These are phyloP conservation scores for Eulacestoma nigropectus DNA, from an alignment of 2,113 vertebrate species.

Conservation along the genomic window DNA sequence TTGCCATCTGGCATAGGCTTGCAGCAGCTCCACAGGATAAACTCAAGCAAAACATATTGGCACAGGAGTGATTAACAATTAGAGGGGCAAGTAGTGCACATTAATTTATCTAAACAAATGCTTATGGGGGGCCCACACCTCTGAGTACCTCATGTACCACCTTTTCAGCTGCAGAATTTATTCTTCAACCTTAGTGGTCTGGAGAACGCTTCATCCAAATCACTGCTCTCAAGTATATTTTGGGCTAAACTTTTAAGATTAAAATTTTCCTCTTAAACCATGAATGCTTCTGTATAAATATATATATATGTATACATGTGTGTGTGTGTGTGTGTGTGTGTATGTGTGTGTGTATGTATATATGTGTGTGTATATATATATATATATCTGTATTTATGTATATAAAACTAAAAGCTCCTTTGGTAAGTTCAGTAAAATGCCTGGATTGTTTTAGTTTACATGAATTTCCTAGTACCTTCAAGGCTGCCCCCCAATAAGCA, in stretches of 20 bases:
- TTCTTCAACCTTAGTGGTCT: neutral
- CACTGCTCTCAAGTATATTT: neutral
- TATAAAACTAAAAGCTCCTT: neutral
- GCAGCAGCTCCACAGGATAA: slow-evolving; percentile 13
- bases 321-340: neutral
- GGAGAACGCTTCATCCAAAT: neutral
- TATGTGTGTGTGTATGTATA: too few species aligned
- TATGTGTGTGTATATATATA: too few species aligned
- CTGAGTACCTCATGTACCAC: neutral
- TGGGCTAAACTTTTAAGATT: neutral
- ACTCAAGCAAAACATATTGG: neutral
- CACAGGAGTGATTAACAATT: neutral
- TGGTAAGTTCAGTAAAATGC: neutral
- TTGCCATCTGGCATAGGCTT: slow-evolving; percentile 5
- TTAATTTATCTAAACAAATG: neutral
- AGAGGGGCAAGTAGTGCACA: neutral
- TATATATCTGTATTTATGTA: too few species aligned
- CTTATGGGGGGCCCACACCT: accelerated
- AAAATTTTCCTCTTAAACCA: neutral
- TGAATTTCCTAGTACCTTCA: neutral
- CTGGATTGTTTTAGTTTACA: neutral
- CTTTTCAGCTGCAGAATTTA: neutral
- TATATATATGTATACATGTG: neutral
- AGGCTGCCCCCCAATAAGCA: neutral
- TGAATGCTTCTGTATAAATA: neutral